Evolutionary conservation across 2,888 invertebrate genomes (phyloP).

Genomic region (Chaetoderma sp.): DNA sequence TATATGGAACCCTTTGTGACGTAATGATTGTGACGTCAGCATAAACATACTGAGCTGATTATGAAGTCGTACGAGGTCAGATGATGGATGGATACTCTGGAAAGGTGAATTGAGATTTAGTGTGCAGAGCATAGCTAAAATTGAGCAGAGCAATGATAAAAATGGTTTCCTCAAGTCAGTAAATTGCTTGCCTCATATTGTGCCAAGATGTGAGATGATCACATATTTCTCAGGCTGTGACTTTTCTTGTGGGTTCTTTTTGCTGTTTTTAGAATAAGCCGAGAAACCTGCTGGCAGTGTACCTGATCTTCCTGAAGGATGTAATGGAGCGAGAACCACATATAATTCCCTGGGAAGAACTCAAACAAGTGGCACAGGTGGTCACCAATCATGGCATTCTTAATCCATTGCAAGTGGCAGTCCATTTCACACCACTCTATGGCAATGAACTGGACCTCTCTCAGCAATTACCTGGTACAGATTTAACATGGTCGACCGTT

Average conservation of each 20-base stretch:
- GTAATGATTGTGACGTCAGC: too few species aligned
- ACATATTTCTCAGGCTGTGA: not conserved
- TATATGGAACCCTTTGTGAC: too few species aligned
- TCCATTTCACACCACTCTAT: slow-evolving; percentile 58
- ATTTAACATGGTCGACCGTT: too few species aligned
- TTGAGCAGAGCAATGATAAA: too few species aligned
- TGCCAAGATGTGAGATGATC: too few species aligned
- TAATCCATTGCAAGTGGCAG: slow-evolving; percentile 45
- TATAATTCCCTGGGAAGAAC: slow-evolving; percentile 51
- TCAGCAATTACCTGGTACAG: slow-evolving; percentile 48
- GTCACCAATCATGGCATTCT: slow-evolving; percentile 59
- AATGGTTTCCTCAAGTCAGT: too few species aligned
- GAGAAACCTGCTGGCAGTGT: slow-evolving; percentile 49
- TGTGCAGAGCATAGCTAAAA: too few species aligned
- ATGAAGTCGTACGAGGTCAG: too few species aligned
- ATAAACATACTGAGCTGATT: too few species aligned
- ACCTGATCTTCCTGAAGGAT: slow-evolving; percentile 60
- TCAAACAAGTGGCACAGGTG: slow-evolving; percentile 47
- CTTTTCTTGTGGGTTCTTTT: not conserved
- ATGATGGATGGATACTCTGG: too few species aligned
- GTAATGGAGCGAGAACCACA: slow-evolving; percentile 48
- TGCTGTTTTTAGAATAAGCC: slow-evolving; percentile 44
- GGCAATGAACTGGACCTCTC: slow-evolving; percentile 49
- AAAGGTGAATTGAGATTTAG: too few species aligned
- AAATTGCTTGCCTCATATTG: too few species aligned